phyloP scores from a whole-genome alignment of 1,140 invertebrate genomes.

The Vanessa atalanta region DNA sequence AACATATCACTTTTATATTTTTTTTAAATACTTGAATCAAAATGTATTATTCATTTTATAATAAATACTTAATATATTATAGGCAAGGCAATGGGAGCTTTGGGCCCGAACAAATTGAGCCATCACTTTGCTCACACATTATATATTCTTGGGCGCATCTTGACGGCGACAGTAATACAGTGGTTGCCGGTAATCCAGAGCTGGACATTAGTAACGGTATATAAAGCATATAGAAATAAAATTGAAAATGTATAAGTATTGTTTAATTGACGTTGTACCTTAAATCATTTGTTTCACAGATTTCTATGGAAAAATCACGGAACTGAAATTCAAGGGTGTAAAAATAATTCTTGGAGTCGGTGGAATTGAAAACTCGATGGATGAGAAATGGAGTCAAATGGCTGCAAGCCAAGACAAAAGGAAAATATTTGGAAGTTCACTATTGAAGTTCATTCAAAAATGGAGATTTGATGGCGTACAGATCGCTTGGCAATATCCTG shows the following conservation, averaged over 20 bases:
- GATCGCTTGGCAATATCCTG: constrained; percentile 89
- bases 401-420: constrained; percentile 82
- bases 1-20: too few species aligned
- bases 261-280: neutral
- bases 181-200: constrained; percentile 84
- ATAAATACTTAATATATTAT: constrained; percentile 29
- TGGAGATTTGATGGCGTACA: constrained; percentile 87
- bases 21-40: too few species aligned
- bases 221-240: constrained; percentile 5
- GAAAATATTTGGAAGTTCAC: constrained; percentile 83
- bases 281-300: constrained; percentile 57
- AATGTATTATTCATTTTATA: neutral
- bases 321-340: constrained; percentile 82
- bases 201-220: constrained; percentile 85
- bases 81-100: constrained; percentile 85
- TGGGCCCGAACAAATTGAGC: constrained; percentile 84
- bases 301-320: constrained; percentile 84
- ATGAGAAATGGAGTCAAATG: constrained; percentile 84
- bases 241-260: too few species aligned
- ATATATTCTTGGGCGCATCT: constrained; percentile 88
- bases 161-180: constrained; percentile 79
- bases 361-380: constrained; percentile 87
- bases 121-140: constrained; percentile 86
- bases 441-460: constrained; percentile 83
- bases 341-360: constrained; percentile 87